Percentiles rank a stretch among this genome's conserved stretches.
phyloP scores from a whole-genome alignment of 2,113 vertebrate species.

The Cricetomys ansorgei region DNA sequence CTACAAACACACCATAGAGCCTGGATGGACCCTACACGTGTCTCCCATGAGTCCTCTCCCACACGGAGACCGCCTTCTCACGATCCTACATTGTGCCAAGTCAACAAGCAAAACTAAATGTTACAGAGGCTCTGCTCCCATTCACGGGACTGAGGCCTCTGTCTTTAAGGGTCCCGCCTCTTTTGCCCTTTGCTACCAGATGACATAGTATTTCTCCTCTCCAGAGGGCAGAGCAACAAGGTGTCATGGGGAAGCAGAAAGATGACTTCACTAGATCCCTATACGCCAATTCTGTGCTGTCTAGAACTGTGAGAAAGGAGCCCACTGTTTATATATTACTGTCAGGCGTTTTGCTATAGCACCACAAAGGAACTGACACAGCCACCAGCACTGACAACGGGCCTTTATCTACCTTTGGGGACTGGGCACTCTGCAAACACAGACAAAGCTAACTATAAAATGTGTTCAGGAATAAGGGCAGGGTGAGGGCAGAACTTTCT shows the following conservation, averaged over 20 bases:
- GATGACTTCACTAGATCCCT: not conserved
- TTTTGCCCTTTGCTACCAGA: not conserved
- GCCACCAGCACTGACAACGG: not conserved
- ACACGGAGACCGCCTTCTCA: not conserved
- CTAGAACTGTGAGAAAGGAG: not conserved
- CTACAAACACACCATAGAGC: not conserved
- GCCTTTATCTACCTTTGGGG: not conserved
- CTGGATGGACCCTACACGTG: not conserved
- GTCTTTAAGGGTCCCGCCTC: not conserved
- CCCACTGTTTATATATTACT: not conserved
- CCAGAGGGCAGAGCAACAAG: not conserved
- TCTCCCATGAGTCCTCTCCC: not conserved
- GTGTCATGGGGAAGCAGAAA: not conserved
- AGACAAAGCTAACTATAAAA: not conserved
- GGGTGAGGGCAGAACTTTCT: not conserved
- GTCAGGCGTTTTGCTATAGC: not conserved
- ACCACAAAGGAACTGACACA: not conserved
- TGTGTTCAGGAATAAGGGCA: fast-evolving
- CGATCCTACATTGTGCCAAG: not conserved
- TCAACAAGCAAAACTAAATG: not conserved
- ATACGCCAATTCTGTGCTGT: not conserved
- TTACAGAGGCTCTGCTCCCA: not conserved
- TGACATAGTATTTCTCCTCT: not conserved
- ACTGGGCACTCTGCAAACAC: not conserved
- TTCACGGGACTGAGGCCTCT: not conserved